Conservation (phyloP, 2,888 invertebrate species). For the Oxyscelio sp. region DNA sequence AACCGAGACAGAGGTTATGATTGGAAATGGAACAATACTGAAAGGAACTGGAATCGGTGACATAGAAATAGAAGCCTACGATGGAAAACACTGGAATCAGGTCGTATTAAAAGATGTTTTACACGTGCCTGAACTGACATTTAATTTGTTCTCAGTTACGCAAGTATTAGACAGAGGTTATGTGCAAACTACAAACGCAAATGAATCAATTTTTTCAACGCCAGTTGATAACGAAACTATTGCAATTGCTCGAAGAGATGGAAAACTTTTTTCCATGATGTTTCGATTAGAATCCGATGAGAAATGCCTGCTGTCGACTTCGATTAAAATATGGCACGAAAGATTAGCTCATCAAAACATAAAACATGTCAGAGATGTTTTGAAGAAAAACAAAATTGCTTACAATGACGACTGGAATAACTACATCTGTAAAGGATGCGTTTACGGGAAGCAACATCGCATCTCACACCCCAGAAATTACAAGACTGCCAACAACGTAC, state of each 20-base stretch:
- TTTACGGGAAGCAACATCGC: slow-evolving; percentile 78
- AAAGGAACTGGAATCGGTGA: slow-evolving; percentile 78
- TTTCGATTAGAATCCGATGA: slow-evolving; percentile 71
- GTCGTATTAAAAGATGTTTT: slow-evolving; percentile 70
- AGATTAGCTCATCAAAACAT: slow-evolving; percentile 80
- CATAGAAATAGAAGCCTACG: slow-evolving; percentile 77
- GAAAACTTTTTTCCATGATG: slow-evolving; percentile 74
- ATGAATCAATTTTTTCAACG: slow-evolving; percentile 72
- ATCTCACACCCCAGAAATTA: slow-evolving; percentile 50
- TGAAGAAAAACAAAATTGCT: slow-evolving; percentile 1
- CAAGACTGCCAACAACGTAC: slow-evolving; percentile 67
- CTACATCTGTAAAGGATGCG: slow-evolving; percentile 77
- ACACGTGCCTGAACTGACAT: slow-evolving; percentile 69
- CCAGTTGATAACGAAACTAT: slow-evolving; percentile 60
- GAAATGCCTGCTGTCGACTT: slow-evolving; percentile 53
- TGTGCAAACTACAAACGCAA: slow-evolving; percentile 72
- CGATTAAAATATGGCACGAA: slow-evolving; percentile 80
- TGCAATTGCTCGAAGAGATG: slow-evolving; percentile 67
- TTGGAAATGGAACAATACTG: slow-evolving; percentile 76
- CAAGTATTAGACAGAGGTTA: slow-evolving; percentile 79
- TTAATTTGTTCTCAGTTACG: slow-evolving; percentile 79
- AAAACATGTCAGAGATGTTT: slow-evolving; percentile 61
- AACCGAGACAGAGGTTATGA: slow-evolving; percentile 32
- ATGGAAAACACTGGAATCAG: slow-evolving; percentile 76
- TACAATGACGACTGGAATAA: slow-evolving; percentile 77